phyloP scores from a whole-genome alignment of 2,888 invertebrate species.

The Tipula vernalis region DNA sequence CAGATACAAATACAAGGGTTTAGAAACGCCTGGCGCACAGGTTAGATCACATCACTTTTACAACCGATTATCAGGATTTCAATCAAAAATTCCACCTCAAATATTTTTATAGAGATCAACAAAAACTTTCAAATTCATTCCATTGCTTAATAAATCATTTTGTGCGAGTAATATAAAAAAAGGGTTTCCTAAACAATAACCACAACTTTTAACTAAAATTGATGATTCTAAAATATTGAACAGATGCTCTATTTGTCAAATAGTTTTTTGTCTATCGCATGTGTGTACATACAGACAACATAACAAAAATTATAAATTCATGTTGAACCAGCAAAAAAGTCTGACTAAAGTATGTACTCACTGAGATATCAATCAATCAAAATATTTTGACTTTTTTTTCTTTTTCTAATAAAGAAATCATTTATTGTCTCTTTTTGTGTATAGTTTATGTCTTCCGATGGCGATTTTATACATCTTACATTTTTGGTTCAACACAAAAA shows the following conservation, averaged over 20 bases:
- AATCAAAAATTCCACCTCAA: not conserved
- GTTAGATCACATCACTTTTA: not conserved
- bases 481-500: not conserved
- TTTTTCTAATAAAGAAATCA: not conserved
- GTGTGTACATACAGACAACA: not conserved
- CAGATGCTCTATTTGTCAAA: conserved; percentile 4
- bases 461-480: not conserved
- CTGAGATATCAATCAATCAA: not conserved
- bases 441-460: not conserved
- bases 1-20: not conserved
- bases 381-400: not conserved
- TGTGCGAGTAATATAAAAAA: not conserved
- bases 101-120: not conserved
- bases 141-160: not conserved
- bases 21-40: not conserved
- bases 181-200: not conserved
- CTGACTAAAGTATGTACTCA: not conserved
- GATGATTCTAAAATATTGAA: not conserved
- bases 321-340: not conserved
- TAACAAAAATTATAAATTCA: not conserved
- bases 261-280: not conserved
- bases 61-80: not conserved
- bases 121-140: not conserved
- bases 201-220: not conserved
- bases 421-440: not conserved